phyloP scores from a whole-genome alignment of 2,797 vertebrate species.

The Semotilus atromaculatus region DNA sequence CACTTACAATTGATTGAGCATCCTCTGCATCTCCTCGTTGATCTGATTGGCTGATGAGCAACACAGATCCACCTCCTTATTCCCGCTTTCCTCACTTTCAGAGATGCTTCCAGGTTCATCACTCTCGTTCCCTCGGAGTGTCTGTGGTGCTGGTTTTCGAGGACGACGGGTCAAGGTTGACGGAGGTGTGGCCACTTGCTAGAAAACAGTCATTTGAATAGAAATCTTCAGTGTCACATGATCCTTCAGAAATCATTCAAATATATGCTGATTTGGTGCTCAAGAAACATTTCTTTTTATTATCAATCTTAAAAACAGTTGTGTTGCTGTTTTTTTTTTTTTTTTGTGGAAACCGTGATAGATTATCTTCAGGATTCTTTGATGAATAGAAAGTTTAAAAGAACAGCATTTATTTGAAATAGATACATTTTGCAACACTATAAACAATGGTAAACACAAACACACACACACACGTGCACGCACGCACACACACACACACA shows the following conservation, averaged over 20 bases:
- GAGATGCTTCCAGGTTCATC: slow-evolving; percentile 84
- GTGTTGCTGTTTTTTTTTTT: background rate
- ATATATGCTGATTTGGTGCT: background rate
- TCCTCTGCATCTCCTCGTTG: slow-evolving; percentile 93
- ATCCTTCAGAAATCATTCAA: background rate
- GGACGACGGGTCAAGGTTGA: slow-evolving; percentile 80
- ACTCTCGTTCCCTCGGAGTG: slow-evolving; percentile 73
- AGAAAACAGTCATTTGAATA: background rate
- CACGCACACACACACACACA: background rate
- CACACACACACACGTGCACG: background rate
- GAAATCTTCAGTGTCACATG: background rate
- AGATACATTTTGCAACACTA: background rate
- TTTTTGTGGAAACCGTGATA: background rate
- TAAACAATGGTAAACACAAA: slow-evolving; percentile 70
- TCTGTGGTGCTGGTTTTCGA: slow-evolving; percentile 75
- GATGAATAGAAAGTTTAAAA: background rate
- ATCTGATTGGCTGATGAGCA: slow-evolving; percentile 88
- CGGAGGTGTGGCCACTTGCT: slow-evolving; percentile 87
- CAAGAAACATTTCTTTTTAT: background rate
- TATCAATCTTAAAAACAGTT: background rate
- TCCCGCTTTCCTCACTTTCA: slow-evolving; percentile 81
- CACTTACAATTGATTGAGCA: slow-evolving; percentile 93
- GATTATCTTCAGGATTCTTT: background rate
- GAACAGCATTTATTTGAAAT: background rate
- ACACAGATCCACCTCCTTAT: slow-evolving; percentile 83